Evolutionary conservation across 2,113 vertebrate species (phyloP).

Genomic region (Gopherus flavomarginatus): DNA sequence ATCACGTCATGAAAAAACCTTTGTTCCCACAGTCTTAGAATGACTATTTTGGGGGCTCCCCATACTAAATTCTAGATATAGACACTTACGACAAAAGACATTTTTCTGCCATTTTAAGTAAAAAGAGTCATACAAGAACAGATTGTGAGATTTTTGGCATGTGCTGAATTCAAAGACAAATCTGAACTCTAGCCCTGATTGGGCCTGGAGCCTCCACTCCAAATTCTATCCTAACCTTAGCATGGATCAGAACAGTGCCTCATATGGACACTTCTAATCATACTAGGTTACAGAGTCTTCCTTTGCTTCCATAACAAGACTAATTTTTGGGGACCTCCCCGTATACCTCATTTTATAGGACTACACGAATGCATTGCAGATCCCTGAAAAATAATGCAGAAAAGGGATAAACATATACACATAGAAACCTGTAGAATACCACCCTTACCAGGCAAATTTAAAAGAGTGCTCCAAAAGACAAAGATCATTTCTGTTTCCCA

Average conservation of each 20-base stretch:
- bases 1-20: background rate
- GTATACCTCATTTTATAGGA: background rate
- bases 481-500: background rate
- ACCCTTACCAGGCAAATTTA: background rate
- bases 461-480: background rate
- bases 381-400: background rate
- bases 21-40: background rate
- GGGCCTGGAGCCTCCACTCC: background rate
- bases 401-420: background rate
- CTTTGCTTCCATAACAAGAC: background rate
- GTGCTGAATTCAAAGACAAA: background rate
- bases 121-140: background rate
- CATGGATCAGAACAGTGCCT: background rate
- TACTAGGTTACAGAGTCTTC: background rate
- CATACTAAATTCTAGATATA: background rate
- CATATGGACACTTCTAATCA: background rate
- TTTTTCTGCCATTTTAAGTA: background rate
- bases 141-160: background rate
- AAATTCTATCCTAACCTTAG: background rate
- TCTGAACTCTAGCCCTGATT: background rate
- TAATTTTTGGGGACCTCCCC: background rate
- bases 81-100: background rate
- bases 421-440: background rate
- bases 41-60: background rate
- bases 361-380: background rate